These are phyloP conservation scores for Homarus americanus DNA, from an alignment of 1,140 invertebrate genomes.

Conservation along the genomic window DNA sequence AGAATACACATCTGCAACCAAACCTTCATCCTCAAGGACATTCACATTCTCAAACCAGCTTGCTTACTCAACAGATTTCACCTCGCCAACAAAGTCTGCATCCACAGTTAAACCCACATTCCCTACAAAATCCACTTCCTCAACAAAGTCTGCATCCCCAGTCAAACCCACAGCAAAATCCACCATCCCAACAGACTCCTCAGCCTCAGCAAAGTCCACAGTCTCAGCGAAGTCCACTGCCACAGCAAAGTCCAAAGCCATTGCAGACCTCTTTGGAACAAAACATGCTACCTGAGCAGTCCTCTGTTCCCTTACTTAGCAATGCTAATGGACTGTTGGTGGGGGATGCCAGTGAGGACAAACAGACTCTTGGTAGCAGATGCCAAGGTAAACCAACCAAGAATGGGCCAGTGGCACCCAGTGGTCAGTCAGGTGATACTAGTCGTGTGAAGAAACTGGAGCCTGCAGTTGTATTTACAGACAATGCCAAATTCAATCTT, in stretches of 20 bases:
- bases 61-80: not conserved
- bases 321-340: slow-evolving; percentile 25
- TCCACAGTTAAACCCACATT: slow-evolving; percentile 41
- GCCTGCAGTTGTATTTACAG: slow-evolving; percentile 68
- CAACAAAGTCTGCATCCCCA: slow-evolving; percentile 1
- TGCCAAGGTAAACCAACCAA: slow-evolving; percentile 40
- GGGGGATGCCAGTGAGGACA: slow-evolving; percentile 42
- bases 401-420: slow-evolving; percentile 29
- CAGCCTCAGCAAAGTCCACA: slow-evolving; percentile 30
- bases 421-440: slow-evolving; percentile 56
- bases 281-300: not conserved
- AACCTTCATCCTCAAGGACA: not conserved
- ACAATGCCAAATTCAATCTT: slow-evolving; percentile 67
- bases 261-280: slow-evolving; percentile 9
- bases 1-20: no score
- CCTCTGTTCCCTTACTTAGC: not conserved
- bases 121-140: slow-evolving; percentile 10
- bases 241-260: not conserved
- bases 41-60: not conserved
- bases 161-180: not conserved
- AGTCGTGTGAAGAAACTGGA: slow-evolving; percentile 63
- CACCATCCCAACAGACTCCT: not conserved
- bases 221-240: slow-evolving; percentile 19
- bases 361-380: slow-evolving; percentile 2
- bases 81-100: slow-evolving; percentile 23